Evolutionary conservation across 2,113 vertebrate genomes (phyloP), one percentile per base, ranked within the genome.

Genomic region (Ammodytes marinus): DNA sequence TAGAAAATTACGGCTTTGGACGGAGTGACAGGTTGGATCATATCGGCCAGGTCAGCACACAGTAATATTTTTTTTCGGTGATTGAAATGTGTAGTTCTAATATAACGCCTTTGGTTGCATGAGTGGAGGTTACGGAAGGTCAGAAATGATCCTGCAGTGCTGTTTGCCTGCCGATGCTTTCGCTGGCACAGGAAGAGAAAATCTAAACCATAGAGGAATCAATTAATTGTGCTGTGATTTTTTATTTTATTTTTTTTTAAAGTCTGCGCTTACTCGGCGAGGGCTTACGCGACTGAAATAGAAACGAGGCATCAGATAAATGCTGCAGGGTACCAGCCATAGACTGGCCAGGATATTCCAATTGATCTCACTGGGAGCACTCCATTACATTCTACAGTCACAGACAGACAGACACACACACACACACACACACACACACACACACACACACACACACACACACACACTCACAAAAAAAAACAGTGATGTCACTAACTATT

Each of bases 171-270:
- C 64, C 54, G 19, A 71, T 78, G 68, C 71, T 74, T 86, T 81
- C 83, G 79, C 69, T 68, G 75, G 69, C 82, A 79, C 89, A 77
- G 89, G 81, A 87, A 85, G 89, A 75, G 86, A 82, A 89, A 90
- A 86, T 88, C 86, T 83, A 88, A 93, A 88, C 84, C 79, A 78
- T 53, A 69, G 70, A 85, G 80, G 74, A 90, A 92, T 93, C 87
- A 73, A 92, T 91, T 65, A 81, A 79, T 85, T 79, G 75, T 79
- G 79, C 65, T 79, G 77, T 77, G 52, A 71, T 82, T 87, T 76
- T 73, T 60, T 80, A 59, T 82, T 58, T 63, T 63, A 49, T 61
- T 70, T 17, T 52, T 40, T 67, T 14, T 47, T 58, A 27, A 27
- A 39, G 72, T 40, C 72, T 77, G 79, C 50, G 76, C 65, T 80